Conservation (phyloP, 2,888 invertebrate genomes). For the Idaea straminata region DNA sequence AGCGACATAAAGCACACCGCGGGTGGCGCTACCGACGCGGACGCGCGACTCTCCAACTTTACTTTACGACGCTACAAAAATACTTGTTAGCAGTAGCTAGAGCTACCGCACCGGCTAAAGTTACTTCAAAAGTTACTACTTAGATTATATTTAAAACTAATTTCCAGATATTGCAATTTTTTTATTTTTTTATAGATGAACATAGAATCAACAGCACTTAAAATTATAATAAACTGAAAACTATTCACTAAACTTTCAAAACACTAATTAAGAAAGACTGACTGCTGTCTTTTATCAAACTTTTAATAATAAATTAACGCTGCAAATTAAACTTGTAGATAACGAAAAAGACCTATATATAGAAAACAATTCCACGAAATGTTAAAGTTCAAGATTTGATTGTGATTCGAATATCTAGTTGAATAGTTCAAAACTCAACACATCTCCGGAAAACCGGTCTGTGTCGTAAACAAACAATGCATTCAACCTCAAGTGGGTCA, state of each 20-base stretch:
- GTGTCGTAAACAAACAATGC: conserved; percentile 56
- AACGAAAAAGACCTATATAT: not conserved
- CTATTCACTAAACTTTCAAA: too few relatives aligned
- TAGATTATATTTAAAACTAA: not conserved
- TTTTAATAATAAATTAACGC: too few relatives aligned
- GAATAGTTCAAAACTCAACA: not conserved
- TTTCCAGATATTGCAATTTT: too few relatives aligned
- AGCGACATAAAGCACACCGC: conserved; percentile 68
- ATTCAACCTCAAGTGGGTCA: conserved; percentile 57
- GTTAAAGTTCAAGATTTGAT: conserved; percentile 2
- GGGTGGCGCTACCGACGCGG: conserved; percentile 69
- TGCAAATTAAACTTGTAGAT: too few relatives aligned
- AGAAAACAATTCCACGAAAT: conserved; percentile 15
- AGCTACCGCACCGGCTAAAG: conserved; percentile 36
- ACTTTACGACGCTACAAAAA: conserved; percentile 58
- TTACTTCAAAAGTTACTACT: conserved; percentile 21
- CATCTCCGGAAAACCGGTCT: not conserved
- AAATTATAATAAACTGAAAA: too few relatives aligned
- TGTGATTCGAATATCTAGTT: not conserved
- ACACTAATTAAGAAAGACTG: too few relatives aligned
- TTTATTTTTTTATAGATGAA: too few relatives aligned
- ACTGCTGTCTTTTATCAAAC: too few relatives aligned
- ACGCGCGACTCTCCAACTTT: conserved; percentile 33
- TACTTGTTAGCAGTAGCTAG: conserved; percentile 21
- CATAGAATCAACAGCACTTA: too few relatives aligned